A percentile compares a stretch with the other conserved stretches of the same genome.
Conservation (phyloP, 1,140 invertebrate species). For the Dreissena polymorpha region DNA sequence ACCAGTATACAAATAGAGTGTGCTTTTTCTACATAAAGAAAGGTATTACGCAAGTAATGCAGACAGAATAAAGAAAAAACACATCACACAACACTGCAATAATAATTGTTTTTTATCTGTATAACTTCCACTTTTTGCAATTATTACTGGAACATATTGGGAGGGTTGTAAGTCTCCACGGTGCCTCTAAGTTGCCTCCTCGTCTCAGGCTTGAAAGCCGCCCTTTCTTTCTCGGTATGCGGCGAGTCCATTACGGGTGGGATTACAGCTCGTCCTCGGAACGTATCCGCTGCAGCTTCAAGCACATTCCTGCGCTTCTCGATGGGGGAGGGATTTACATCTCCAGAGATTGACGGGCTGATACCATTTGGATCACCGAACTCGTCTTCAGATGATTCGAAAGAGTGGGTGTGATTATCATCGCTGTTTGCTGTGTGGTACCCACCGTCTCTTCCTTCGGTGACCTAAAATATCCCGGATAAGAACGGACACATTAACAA, state of each 20-base stretch:
- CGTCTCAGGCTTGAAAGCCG: background rate
- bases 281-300: background rate
- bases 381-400: background rate
- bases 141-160: background rate
- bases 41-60: too few species aligned
- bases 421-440: slow-evolving; percentile 42
- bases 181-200: background rate
- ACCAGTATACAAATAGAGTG: too few species aligned
- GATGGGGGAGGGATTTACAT: background rate
- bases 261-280: background rate
- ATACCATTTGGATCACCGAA: background rate
- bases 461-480: too few species aligned
- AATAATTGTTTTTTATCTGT: too few species aligned
- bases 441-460: slow-evolving; percentile 10
- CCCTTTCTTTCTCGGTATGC: background rate
- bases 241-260: background rate
- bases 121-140: too few species aligned
- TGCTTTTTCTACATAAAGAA: too few species aligned
- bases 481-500: too few species aligned
- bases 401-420: background rate
- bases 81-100: too few species aligned
- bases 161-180: background rate
- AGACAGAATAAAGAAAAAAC: too few species aligned
- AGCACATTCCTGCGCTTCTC: background rate
- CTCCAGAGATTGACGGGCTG: background rate